Conservation (phyloP, 2,113 vertebrate genomes). For the Peucedramus taeniatus region DNA sequence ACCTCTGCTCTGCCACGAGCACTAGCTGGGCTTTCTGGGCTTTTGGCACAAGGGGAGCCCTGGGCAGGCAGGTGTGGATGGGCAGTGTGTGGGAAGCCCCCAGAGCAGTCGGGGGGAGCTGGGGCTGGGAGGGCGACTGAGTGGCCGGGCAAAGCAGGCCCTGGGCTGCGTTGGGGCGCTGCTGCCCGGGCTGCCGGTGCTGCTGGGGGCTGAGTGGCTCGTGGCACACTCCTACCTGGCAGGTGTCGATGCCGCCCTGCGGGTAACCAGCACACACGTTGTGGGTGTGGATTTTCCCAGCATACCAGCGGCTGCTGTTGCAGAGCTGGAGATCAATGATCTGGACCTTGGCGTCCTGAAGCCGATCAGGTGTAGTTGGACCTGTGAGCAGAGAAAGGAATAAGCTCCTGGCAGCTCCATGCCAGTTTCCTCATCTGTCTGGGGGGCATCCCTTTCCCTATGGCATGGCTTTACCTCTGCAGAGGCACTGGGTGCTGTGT, state of each 20-base stretch:
- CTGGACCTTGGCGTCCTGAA: not conserved
- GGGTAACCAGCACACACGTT: not conserved
- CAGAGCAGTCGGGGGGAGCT: no score
- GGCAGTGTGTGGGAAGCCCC: no score
- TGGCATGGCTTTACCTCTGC: no score
- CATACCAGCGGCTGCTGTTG: not conserved
- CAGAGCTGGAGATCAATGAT: not conserved
- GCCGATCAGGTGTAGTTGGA: rapidly evolving
- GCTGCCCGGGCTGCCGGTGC: not conserved
- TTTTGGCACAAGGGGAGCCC: no score
- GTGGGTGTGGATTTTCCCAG: not conserved
- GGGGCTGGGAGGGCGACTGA: no score
- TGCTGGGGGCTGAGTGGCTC: not conserved
- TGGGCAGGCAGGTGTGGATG: no score
- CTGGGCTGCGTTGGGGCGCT: no score
- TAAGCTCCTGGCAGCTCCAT: not conserved
- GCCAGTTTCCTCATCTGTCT: not conserved
- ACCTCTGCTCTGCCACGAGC: no score
- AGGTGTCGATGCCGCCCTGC: not conserved
- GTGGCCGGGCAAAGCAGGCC: no score
- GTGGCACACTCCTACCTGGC: not conserved
- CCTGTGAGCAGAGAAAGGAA: not conserved
- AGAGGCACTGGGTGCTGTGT: no score
- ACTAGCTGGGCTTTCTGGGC: no score
- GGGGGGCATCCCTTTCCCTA: no score